Evolutionary conservation across 2,888 invertebrate species (phyloP), one percentile per base, ranked within the genome.

Genomic region (Cheilosia impressa): DNA sequence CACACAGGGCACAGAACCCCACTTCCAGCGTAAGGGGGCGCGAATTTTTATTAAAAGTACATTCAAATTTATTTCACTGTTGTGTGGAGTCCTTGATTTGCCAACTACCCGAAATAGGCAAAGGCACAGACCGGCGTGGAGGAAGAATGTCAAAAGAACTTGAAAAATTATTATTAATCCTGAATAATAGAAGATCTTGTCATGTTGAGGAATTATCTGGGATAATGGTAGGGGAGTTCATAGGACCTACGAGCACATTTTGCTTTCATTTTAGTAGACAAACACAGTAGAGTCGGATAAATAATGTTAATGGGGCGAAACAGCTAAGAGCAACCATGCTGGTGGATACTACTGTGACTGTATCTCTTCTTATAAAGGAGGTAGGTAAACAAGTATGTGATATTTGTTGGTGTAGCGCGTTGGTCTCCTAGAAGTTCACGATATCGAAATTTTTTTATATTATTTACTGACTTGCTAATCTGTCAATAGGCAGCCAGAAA

Each of bases 41-140:
- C 52, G 47, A 71, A 60, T 66, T 84, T 84, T 84, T 84, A 80
- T 84, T 84, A 84, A 84, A 84, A 84, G 75, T 84, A 80, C 75
- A 84, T 84, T 84, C 79, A 84, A 79, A 84, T 84, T 84, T 84
- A 84, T 84, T 75, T 79, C 65, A 47, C 69, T 75, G 83, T 75
- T 84, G 53, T 79, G 57, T 75, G 43, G 75, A 84, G 75, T 75
- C 60, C 83, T 79, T 79, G 75, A 79, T 79, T 83, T 83, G 68
- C 55, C 71, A 83, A 83, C 79, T 73, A 79, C 47, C 63, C 57
- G 69, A 63, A 79, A 79, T 69, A 60, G 65, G 58, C 69, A 69
- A 71, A 13, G 27, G 27, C 17, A 47, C 31, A 13, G 27, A 4
- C 27, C 53, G 38, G 10, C 19, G 22, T 43, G 34, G 19, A n/a